Percentiles rank a stretch among this genome's conserved stretches.
Evolutionary conservation across 2,113 vertebrate species (phyloP).

Genomic region (Chrysemys picta): DNA sequence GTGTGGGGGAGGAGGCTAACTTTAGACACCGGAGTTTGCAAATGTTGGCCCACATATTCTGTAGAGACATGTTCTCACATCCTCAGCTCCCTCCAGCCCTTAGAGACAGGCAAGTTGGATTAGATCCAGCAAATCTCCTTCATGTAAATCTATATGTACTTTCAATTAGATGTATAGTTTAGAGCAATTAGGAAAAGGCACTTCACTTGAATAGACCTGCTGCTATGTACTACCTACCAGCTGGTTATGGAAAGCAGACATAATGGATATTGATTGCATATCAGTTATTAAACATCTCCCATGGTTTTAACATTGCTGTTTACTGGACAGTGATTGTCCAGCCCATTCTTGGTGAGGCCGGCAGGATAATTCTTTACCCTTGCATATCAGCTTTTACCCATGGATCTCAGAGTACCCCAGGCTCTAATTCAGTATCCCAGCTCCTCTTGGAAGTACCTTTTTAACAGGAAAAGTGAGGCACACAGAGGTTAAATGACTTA

Average conservation of each 20-base stretch:
- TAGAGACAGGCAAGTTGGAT: not conserved
- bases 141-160: not conserved
- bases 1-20: rapidly evolving
- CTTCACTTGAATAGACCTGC: not conserved
- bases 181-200: slow-evolving; percentile 64
- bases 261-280: slow-evolving; percentile 53
- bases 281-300: slow-evolving; percentile 72
- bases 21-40: rapidly evolving
- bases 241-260: not conserved
- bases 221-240: not conserved
- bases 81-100: not conserved
- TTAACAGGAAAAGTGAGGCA: slow-evolving; percentile 62
- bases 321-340: slow-evolving; percentile 38
- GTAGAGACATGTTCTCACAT: rapidly evolving
- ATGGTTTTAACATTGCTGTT: slow-evolving; percentile 57
- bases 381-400: slow-evolving; percentile 29
- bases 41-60: not conserved
- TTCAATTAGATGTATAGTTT: slow-evolving; percentile 16
- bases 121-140: not conserved
- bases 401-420: slow-evolving; percentile 24
- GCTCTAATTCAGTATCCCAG: slow-evolving; percentile 47
- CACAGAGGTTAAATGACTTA: slow-evolving; percentile 1
- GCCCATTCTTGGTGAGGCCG: slow-evolving; percentile 61
- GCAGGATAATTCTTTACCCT: slow-evolving; percentile 52
- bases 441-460: slow-evolving; percentile 5